These are phyloP conservation scores for Eufriesea mexicana DNA, from an alignment of 1,140 invertebrate genomes.

Conservation along the genomic window DNA sequence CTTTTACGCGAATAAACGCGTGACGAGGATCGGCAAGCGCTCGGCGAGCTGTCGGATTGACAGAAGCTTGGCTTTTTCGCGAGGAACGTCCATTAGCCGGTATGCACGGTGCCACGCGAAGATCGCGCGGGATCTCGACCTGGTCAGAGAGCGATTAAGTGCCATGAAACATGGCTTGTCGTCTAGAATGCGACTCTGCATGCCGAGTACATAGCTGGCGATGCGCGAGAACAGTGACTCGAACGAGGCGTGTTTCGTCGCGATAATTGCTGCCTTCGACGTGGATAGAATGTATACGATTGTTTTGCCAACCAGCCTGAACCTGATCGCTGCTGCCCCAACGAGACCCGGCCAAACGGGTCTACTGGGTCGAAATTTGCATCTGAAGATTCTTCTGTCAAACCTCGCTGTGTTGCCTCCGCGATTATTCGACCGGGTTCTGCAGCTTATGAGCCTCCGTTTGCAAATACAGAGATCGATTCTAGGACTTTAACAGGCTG, in stretches of 20 bases:
- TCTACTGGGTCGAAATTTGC: background rate
- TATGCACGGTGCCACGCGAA: conserved; percentile 11
- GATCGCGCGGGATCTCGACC: conserved; percentile 38
- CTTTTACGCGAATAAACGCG: too few species aligned
- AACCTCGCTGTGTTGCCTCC: too few species aligned
- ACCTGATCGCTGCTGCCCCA: background rate
- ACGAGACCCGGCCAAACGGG: background rate
- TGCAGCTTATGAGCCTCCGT: too few species aligned
- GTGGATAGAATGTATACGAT: background rate
- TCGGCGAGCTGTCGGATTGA: too few species aligned
- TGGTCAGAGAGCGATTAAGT: conserved; percentile 33
- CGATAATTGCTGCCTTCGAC: conserved; percentile 24
- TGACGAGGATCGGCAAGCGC: too few species aligned
- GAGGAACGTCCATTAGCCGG: conserved; percentile 2
- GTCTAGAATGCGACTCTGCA: conserved; percentile 33
- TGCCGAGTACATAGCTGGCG: conserved; percentile 29
- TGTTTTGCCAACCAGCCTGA: background rate
- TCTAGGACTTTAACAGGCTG: too few species aligned
- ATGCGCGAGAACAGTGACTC: conserved; percentile 1
- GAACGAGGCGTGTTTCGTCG: conserved; percentile 20
- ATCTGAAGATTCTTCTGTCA: background rate
- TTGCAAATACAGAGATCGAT: too few species aligned
- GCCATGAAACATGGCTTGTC: conserved; percentile 42
- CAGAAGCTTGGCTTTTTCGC: background rate
- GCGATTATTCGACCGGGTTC: too few species aligned